Evolutionary conservation across 2,113 vertebrate species (phyloP).

Genomic region (Anhinga anhinga): DNA sequence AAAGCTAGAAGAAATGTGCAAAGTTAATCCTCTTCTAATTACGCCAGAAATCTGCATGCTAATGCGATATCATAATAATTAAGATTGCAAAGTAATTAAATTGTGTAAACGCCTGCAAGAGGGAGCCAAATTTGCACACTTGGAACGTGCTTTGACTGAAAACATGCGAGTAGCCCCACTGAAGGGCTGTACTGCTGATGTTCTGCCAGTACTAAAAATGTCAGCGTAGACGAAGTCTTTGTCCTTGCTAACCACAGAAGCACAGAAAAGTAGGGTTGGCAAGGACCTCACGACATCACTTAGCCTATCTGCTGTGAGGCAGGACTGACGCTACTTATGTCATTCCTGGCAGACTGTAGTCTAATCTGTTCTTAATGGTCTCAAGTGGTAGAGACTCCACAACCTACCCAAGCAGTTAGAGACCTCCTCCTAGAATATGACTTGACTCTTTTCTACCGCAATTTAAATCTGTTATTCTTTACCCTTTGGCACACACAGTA

Average conservation of each 20-base stretch:
- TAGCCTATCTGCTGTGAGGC: background rate
- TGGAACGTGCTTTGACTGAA: background rate
- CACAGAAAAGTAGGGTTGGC: background rate
- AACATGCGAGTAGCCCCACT: background rate
- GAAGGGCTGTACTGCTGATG: background rate
- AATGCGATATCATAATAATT: background rate
- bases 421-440: background rate
- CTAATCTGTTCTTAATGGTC: background rate
- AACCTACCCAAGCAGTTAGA: background rate
- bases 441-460: background rate
- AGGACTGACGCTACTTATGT: background rate
- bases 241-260: background rate
- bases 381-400: background rate
- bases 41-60: background rate
- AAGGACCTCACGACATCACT: background rate
- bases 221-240: background rate
- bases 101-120: background rate
- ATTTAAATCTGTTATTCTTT: background rate
- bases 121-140: background rate
- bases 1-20: background rate
- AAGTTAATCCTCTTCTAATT: background rate
- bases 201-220: background rate
- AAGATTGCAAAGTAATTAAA: background rate
- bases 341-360: background rate
- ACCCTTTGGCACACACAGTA: background rate